Percentiles rank a stretch among this genome's conserved stretches.
Conservation (phyloP, 2,888 invertebrate species). For the Acanthoscelides obtectus region DNA sequence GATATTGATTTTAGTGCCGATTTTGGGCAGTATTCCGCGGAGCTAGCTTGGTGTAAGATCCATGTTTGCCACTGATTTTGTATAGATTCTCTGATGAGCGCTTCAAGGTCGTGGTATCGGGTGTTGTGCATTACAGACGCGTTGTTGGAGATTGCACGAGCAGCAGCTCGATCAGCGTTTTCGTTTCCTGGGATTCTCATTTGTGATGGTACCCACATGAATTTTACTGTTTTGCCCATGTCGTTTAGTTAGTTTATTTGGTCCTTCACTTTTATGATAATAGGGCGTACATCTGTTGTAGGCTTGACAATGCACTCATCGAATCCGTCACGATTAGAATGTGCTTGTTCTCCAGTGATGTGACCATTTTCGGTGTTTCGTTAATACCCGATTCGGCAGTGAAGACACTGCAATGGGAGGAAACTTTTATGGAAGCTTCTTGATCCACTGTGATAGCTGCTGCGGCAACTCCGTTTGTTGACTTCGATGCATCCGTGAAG, state of each 20-base stretch:
- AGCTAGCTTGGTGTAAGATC: no score
- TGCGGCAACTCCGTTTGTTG: background rate
- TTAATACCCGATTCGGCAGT: background rate
- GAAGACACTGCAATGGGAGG: background rate
- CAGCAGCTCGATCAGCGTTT: background rate
- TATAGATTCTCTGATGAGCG: no score
- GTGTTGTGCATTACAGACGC: no score
- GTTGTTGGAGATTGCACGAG: no score
- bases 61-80: no score
- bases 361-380: background rate
- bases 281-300: background rate
- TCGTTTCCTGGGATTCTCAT: background rate
- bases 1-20: no score
- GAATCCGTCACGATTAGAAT: background rate
- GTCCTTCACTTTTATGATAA: background rate
- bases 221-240: background rate
- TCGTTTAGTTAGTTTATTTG: background rate
- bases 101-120: no score
- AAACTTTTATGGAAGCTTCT: background rate
- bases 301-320: background rate
- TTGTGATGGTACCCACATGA: background rate
- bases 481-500: background rate
- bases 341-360: background rate
- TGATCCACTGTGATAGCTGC: background rate
- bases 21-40: no score